Conservation (phyloP, 2,113 vertebrate genomes). For the Helogale parvula region DNA sequence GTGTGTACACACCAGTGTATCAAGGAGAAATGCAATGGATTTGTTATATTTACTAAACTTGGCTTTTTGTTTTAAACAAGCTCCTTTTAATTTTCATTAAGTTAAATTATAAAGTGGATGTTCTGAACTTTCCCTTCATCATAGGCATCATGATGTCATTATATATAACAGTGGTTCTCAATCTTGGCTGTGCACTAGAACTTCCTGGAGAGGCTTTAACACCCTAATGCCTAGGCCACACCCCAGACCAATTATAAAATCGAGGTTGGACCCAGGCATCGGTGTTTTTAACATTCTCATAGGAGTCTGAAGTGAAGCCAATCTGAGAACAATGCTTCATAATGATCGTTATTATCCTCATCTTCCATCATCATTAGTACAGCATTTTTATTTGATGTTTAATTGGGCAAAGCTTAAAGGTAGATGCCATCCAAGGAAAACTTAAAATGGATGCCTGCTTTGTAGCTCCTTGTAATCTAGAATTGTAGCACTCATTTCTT, state of each 20-base stretch:
- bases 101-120: not conserved
- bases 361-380: not conserved
- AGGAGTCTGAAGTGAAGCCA: not conserved
- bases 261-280: not conserved
- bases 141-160: not conserved
- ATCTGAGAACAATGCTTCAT: not conserved
- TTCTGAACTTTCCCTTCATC: not conserved
- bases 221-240: not conserved
- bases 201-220: not conserved
- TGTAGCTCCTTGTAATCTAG: not conserved
- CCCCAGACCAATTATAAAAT: not conserved
- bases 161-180: not conserved
- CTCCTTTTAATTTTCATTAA: not conserved
- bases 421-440: not conserved
- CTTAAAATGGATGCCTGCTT: not conserved
- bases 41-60: not conserved
- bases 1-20: not conserved
- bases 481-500: not conserved
- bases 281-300: not conserved
- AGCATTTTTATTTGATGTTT: not conserved
- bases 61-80: not conserved
- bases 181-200: not conserved
- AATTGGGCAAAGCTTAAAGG: not conserved
- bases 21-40: not conserved
- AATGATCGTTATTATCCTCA: not conserved